Base-by-base conservation (phyloP, 2,113 vertebrate genomes). In the Brachypodius melanocephalos region DNA sequence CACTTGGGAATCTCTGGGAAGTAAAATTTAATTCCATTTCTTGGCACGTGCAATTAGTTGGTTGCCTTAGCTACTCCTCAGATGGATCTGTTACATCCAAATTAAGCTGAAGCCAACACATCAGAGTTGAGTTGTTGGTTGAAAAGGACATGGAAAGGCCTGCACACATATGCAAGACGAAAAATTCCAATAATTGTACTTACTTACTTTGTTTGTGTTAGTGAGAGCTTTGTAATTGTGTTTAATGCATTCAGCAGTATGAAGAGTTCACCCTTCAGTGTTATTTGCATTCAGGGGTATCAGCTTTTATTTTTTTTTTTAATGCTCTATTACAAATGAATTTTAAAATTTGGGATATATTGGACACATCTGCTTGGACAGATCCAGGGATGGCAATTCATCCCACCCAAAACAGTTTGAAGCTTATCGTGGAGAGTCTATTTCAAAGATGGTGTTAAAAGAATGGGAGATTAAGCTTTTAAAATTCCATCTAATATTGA, bases 51-150 rank as follows among this genome's bases (percentile, higher is more conserved):
- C 46, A 59, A 65, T 92, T 86, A 71, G 73, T 6, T 73, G 68
- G 81, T 95, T 93, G 69, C 61, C 90, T 89, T 82, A 82, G 81
- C 69, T 93, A 88, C 61, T 51, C 63, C 59, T 85, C 65, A 71
- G 42, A 87, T 49, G 28, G 69, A 88, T 91, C 52, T 59, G n/a
- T 57, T 92, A 43, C 29, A 65, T 67, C 21, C 78, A 88, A 82
- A 91, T 67, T 71, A 82, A 85, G 36, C 52, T 82, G 58, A 40
- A 94, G 20, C 18, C 66, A 91, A 59, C 48, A 59, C n/a, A 66
- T 71, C 24, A 71, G n/a, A 43, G 36, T 79, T 75, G 57, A 42
- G 20, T 14, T 82, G 29, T 38, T 85, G n/a, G 29, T 55, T 88
- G 75, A 59, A 89, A 88, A 74, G 68, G 55, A 75, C 34, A 24